Evolutionary conservation across 2,113 vertebrate species (phyloP).

Genomic region (Corythaeola cristata): DNA sequence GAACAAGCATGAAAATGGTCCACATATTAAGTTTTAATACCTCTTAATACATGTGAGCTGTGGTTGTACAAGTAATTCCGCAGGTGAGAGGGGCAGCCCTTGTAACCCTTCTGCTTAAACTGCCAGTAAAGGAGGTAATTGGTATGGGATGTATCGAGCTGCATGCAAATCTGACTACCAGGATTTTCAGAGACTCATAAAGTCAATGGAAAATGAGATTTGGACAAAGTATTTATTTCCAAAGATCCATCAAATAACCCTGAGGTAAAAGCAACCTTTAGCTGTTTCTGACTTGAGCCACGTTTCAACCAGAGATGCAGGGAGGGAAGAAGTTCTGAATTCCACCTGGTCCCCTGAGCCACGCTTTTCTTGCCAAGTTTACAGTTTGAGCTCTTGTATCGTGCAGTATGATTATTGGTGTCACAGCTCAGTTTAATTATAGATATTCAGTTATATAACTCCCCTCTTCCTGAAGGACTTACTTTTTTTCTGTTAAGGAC

Average conservation of each 20-base stretch:
- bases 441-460: background rate
- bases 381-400: background rate
- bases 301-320: accelerated
- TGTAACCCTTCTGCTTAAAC: background rate
- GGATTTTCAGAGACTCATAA: accelerated
- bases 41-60: background rate
- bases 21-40: accelerated
- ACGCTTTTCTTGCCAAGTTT: background rate
- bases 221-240: background rate
- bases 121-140: background rate
- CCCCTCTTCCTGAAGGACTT: background rate
- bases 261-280: background rate
- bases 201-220: background rate
- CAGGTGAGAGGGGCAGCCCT: background rate
- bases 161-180: background rate
- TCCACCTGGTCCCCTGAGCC: background rate
- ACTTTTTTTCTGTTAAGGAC: background rate
- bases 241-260: background rate
- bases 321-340: background rate
- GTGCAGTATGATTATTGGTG: background rate
- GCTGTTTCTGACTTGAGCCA: background rate
- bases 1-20: no score
- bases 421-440: background rate
- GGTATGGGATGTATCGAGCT: accelerated
- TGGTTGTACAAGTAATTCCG: background rate